Conservation (phyloP, 2,888 invertebrate species). For the Cerceris ruficornis region DNA sequence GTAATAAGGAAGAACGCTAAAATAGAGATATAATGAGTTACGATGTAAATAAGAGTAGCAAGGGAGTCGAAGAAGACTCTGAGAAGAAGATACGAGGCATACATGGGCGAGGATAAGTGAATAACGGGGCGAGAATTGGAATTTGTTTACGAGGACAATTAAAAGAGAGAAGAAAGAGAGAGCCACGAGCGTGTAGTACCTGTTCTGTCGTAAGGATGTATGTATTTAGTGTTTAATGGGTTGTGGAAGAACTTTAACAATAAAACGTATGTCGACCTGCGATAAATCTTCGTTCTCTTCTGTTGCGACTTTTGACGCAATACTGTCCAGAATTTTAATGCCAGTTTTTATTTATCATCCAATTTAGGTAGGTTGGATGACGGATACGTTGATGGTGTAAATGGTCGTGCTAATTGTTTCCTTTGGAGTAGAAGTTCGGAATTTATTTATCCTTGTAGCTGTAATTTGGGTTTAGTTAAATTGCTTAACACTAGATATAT, state of each 20-base stretch:
- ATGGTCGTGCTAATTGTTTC: too few species aligned
- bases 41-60: slow-evolving; percentile 1
- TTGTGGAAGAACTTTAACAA: slow-evolving; percentile 46
- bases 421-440: too few species aligned
- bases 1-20: neutral
- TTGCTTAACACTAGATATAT: too few species aligned
- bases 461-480: too few species aligned
- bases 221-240: slow-evolving; percentile 56
- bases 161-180: slow-evolving; percentile 29
- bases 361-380: too few species aligned
- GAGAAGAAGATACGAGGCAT: slow-evolving; percentile 5
- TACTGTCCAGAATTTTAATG: too few species aligned
- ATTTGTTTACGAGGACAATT: neutral
- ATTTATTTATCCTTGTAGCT: too few species aligned
- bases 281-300: slow-evolving; percentile 33
- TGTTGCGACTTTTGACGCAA: too few species aligned
- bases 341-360: too few species aligned
- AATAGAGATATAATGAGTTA: too few species aligned
- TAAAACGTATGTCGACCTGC: slow-evolving; percentile 49
- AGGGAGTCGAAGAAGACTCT: neutral
- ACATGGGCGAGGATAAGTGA: neutral
- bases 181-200: slow-evolving; percentile 69
- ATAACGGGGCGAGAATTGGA: neutral
- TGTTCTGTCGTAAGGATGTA: slow-evolving; percentile 69
- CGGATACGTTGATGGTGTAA: too few species aligned